Conservation (phyloP, 2,797 vertebrate genomes). For the Echiichthys vipera region DNA sequence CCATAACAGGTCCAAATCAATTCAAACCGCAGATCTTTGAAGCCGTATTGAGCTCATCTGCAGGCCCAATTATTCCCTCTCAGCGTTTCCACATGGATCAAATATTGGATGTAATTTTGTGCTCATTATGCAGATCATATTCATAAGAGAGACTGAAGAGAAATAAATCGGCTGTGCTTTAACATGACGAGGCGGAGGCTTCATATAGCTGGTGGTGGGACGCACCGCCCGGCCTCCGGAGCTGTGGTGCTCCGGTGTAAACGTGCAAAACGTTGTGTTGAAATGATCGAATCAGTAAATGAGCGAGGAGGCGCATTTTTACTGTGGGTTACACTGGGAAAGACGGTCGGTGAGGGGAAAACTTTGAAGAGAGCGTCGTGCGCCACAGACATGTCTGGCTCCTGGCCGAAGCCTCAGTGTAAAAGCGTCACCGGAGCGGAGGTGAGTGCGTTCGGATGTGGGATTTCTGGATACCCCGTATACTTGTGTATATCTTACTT, state of each 20-base stretch:
- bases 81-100: neutral
- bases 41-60: neutral
- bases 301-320: no score
- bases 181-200: slow-evolving; percentile 15
- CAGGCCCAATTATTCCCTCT: neutral
- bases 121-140: neutral
- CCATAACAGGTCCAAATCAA: slow-evolving; percentile 8
- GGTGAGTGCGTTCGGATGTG: neutral
- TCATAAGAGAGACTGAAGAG: neutral
- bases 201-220: slow-evolving; percentile 25
- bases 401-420: neutral
- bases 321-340: no score
- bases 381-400: neutral
- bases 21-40: neutral
- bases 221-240: slow-evolving; percentile 32
- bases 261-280: neutral
- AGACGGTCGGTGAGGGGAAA: no score
- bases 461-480: neutral
- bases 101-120: neutral
- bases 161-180: neutral
- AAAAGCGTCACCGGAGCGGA: neutral
- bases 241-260: neutral
- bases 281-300: neutral
- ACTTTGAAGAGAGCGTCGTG: neutral
- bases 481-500: neutral